Evolutionary conservation across 2,797 vertebrate genomes (phyloP).

Genomic region (Anguilla megastoma): DNA sequence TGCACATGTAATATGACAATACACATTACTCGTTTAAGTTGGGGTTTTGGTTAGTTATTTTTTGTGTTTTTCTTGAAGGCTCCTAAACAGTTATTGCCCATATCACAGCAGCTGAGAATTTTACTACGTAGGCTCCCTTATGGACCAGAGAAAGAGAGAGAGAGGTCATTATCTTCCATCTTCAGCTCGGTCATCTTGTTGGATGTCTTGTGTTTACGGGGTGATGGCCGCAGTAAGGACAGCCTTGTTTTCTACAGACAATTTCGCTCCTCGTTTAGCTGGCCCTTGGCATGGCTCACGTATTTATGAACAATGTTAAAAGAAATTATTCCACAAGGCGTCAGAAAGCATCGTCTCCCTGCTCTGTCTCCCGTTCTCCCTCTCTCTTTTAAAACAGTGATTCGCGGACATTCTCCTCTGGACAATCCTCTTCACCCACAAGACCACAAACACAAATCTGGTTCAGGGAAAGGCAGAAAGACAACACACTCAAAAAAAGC

Average conservation of each 20-base stretch:
- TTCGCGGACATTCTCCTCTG: conserved; percentile 54
- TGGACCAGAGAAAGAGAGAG: conserved; percentile 39
- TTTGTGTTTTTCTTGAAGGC: conserved; percentile 58
- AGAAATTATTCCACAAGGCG: conserved; percentile 40
- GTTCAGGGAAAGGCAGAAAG: conserved; percentile 1
- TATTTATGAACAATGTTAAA: conserved; percentile 50
- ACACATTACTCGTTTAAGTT: conserved; percentile 52
- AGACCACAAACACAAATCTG: conserved; percentile 48
- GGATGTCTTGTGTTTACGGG: neutral
- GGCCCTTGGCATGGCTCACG: neutral
- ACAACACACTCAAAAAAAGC: neutral
- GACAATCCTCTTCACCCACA: conserved; percentile 50
- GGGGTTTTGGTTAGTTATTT: conserved; percentile 45
- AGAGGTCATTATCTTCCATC: neutral
- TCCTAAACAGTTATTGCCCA: conserved; percentile 54
- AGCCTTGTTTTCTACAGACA: conserved; percentile 44
- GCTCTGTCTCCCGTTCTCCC: conserved; percentile 48
- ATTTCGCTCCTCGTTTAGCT: neutral
- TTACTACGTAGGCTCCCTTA: conserved; percentile 55
- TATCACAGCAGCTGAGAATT: conserved; percentile 46
- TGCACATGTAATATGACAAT: conserved; percentile 43
- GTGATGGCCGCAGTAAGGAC: conserved; percentile 35
- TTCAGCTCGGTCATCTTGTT: neutral
- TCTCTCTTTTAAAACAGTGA: conserved; percentile 48
- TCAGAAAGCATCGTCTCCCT: conserved; percentile 53